Evolutionary conservation across 2,888 invertebrate species (phyloP), one percentile per base, ranked within the genome.

Genomic region (Leuctra nigra): DNA sequence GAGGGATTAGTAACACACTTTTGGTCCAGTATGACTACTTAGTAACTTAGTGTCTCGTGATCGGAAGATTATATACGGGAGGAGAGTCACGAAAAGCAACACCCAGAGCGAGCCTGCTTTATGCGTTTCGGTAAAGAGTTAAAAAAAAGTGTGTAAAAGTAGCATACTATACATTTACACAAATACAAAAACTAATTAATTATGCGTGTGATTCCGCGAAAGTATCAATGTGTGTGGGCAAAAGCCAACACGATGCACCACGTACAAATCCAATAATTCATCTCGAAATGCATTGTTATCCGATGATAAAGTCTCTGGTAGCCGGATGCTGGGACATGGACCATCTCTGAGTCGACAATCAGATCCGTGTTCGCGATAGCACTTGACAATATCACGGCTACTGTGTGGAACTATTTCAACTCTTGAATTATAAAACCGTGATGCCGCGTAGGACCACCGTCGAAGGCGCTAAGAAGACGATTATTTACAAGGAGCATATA

Each of bases 401-500:
- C 44, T 20, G 44, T 23, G 23, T 44, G n/a, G n/a, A n/a, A n/a
- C n/a, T n/a, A n/a, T n/a, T n/a, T n/a, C n/a, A n/a, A n/a, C n/a
- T n/a, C n/a, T n/a, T 7, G 29, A 29, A 29, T 29, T 44, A 44
- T 44, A 23, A 44, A 20, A 39, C 6, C 39, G 20, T 39, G 16
- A 39, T 13, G 20, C 20, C 39, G 20, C 39, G 39, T 39, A 7
- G 39, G 44, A 44, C 50, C 50, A 50, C 50, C 50, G 50, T 23
- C 18, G 33, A 50, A 35, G 50, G n/a, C 13, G 13, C 24, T n/a
- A n/a, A n/a, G n/a, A n/a, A n/a, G n/a, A n/a, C 11, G n/a, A 16
- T 47, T 25, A 47, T 47, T 47, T 47, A 47, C 29, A 50, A 11
- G 6, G 22, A 35, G 50, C 33, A 35, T 50, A 50, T 29, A 50